Percentiles rank a stretch among this genome's conserved stretches.
Evolutionary conservation across 2,888 invertebrate genomes (phyloP).

Genomic region (Leptothorax acervorum): DNA sequence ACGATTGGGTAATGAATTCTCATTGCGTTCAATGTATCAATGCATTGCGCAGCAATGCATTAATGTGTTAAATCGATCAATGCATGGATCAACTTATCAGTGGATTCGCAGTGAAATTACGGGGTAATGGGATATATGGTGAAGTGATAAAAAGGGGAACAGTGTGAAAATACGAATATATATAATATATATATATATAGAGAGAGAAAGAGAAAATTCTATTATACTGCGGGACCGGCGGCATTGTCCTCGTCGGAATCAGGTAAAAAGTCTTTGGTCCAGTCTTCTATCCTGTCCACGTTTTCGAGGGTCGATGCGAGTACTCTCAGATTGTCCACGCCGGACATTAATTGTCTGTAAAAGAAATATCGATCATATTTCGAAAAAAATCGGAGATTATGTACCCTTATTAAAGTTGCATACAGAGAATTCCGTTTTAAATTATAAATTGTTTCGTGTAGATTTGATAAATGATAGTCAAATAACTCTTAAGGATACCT

Average conservation of each 20-base stretch:
- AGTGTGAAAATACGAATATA: slow-evolving; percentile 60
- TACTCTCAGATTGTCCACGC: slow-evolving; percentile 89
- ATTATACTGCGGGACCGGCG: slow-evolving; percentile 86
- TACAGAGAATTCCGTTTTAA: not conserved
- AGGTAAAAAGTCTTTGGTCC: slow-evolving; percentile 86
- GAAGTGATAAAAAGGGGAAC: slow-evolving; percentile 55
- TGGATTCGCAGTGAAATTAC: slow-evolving; percentile 61
- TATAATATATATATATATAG: slow-evolving; percentile 29
- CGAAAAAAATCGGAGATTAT: not conserved
- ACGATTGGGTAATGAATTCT: slow-evolving; percentile 12
- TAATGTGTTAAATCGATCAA: not conserved
- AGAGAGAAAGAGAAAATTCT: slow-evolving; percentile 37
- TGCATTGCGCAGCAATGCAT: slow-evolving; percentile 40
- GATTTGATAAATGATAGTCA: not conserved
- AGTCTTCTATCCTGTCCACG: slow-evolving; percentile 87
- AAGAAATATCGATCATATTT: not conserved
- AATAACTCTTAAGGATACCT: slow-evolving; percentile 85
- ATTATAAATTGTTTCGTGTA: not conserved
- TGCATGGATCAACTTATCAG: slow-evolving; percentile 56
- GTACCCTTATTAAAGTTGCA: not conserved
- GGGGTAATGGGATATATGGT: slow-evolving; percentile 52
- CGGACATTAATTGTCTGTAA: slow-evolving; percentile 89
- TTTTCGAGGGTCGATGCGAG: slow-evolving; percentile 89
- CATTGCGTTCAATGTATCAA: slow-evolving; percentile 14
- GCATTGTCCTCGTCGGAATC: slow-evolving; percentile 86